Evolutionary conservation across 1,140 invertebrate species (phyloP).

Genomic region (Rhagoletis pomonella): DNA sequence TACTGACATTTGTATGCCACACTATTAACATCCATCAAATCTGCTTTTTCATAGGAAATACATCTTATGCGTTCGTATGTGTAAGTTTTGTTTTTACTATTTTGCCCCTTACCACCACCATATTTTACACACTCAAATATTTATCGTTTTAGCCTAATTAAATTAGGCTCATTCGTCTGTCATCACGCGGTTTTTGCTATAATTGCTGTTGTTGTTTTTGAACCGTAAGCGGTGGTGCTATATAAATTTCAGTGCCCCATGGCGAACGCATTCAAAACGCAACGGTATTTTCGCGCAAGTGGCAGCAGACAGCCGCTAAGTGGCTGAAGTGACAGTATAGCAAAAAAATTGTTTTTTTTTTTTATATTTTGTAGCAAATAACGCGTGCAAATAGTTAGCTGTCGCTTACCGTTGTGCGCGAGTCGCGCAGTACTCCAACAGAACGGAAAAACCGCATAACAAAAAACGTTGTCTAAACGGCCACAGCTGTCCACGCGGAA

Average conservation of each 20-base stretch:
- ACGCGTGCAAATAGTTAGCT: not conserved
- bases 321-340: not conserved
- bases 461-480: constrained; percentile 5
- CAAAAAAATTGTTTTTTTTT: not conserved
- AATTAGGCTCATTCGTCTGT: constrained; percentile 62
- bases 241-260: constrained; percentile 39
- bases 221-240: not conserved
- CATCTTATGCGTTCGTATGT: constrained; percentile 11
- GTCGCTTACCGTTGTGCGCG: not conserved
- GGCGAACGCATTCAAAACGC: not conserved
- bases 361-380: not conserved
- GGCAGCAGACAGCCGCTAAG: not conserved
- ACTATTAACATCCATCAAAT: not conserved
- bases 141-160: constrained; percentile 73
- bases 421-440: not conserved
- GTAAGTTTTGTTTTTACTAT: not conserved
- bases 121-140: constrained; percentile 63
- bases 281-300: constrained; percentile 6
- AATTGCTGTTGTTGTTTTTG: not conserved
- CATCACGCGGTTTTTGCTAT: not conserved
- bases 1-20: constrained; percentile 3
- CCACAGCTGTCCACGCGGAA: not conserved
- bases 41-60: constrained; percentile 24
- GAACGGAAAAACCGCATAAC: constrained; percentile 13
- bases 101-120: not conserved